These are phyloP conservation scores for Dryobates pubescens DNA, from an alignment of 2,797 vertebrate species.

Conservation along the genomic window DNA sequence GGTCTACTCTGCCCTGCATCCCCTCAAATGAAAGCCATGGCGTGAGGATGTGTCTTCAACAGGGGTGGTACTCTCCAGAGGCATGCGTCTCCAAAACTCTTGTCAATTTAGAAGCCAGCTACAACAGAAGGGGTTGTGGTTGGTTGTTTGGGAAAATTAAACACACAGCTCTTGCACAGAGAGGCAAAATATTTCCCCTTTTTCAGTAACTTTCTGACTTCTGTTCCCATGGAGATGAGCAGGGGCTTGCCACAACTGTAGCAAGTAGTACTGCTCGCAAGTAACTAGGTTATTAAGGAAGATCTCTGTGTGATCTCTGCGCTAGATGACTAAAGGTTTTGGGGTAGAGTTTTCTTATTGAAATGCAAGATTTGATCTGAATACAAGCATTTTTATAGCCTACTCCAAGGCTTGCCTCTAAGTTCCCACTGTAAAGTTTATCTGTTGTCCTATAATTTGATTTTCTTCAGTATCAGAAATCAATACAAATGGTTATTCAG, in stretches of 20 bases:
- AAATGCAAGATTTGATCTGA: neutral
- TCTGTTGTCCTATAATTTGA: neutral
- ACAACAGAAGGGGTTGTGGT: neutral
- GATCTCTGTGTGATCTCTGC: neutral
- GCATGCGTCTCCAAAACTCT: neutral
- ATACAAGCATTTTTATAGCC: neutral
- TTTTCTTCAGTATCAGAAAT: neutral
- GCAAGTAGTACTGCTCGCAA: neutral
- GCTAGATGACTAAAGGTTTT: neutral
- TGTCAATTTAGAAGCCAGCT: neutral
- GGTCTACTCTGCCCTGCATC: accelerated
- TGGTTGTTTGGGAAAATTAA: neutral
- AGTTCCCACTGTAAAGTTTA: neutral
- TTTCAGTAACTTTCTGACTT: neutral
- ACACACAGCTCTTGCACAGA: accelerated
- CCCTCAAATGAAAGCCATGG: neutral
- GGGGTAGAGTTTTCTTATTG: neutral
- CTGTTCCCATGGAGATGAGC: constrained; percentile 11
- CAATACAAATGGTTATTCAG: neutral
- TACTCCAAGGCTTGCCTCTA: neutral
- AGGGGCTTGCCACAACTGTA: neutral
- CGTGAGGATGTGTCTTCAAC: neutral
- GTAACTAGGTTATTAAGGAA: neutral
- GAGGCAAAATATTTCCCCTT: neutral
- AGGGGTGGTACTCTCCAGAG: neutral